Base-by-base conservation (phyloP, 2,888 invertebrate species). In the Polia nebulosa region DNA sequence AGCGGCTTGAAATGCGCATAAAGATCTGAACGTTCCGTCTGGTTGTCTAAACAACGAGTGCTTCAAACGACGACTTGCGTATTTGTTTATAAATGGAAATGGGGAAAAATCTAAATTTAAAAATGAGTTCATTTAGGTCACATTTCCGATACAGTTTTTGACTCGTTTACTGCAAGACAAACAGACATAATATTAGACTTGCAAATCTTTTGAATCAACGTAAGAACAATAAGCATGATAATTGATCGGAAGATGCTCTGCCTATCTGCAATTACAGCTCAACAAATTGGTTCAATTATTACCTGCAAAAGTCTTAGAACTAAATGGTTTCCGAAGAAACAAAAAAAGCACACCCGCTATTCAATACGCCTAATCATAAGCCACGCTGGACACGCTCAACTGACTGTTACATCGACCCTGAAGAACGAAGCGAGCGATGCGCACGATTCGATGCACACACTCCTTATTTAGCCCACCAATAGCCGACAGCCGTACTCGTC, bases 331-430 rank as follows among this genome's bases (percentile, higher is more conserved):
- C 36, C 36, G 36, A 70, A 56, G 36, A 51, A 64, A 64, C 47
- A 58, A 62, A 77, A 41, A 60, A 62, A 25, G 3, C 49, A 39
- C 51, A 74, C 52, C 79, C 75, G 79, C 79, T 77, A 64, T 79
- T 58, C 29, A 73, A 76, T 78, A 67, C 65, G 52, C 20, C 60
- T 79, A 74, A 77, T 75, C 64, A 74, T 79, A 79, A 79, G 61
- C 68, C 68, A 74, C 68, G 11, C 75, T 49, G 81, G 79, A 81
- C 78, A 89, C 86, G 90, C 87, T 86, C 82, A 85, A 86, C 85
- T 85, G 87, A 75, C 71, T 86, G 86, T 90, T 91, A 87, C 87
- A 84, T 90, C 88, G 90, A 88, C 91, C 89, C 87, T 89, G 88
- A 86, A 85, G 86, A 85, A 84, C 61, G 72, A 82, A 86, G 68